Percentiles rank a stretch among this genome's conserved stretches.
Conservation (phyloP, 2,888 invertebrate genomes). For the Cinara cedri region DNA sequence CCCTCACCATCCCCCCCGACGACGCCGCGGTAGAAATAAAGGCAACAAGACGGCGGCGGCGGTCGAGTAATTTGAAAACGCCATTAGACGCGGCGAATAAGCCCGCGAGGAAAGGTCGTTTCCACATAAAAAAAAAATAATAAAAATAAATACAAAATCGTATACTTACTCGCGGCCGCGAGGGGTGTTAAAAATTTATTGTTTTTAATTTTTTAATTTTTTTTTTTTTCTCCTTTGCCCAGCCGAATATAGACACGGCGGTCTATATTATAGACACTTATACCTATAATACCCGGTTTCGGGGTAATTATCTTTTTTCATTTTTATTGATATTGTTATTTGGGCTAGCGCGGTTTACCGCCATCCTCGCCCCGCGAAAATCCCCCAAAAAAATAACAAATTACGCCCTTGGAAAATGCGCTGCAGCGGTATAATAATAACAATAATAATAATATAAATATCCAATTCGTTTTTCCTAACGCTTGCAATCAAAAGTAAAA, state of each 20-base stretch:
- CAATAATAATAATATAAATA: slow-evolving; percentile 12
- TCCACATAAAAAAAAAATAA: slow-evolving; percentile 38
- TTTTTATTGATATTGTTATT: slow-evolving; percentile 53
- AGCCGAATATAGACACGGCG: not conserved
- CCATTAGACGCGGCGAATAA: slow-evolving; percentile 39
- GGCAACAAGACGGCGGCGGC: slow-evolving; percentile 31
- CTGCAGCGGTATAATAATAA: too few relatives aligned
- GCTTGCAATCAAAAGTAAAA: not conserved
- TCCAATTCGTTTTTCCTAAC: too few relatives aligned
- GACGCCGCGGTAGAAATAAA: slow-evolving; percentile 39
- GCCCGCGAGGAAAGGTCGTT: slow-evolving; percentile 53
- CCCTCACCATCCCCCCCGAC: too few relatives aligned
- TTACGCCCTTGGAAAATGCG: not conserved
- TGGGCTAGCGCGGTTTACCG: too few relatives aligned
- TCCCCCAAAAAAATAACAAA: too few relatives aligned
- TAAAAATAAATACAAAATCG: not conserved
- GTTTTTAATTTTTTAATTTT: slow-evolving; percentile 40
- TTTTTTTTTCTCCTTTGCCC: not conserved
- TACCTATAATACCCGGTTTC: not conserved
- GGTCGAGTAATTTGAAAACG: slow-evolving; percentile 52
- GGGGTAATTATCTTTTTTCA: slow-evolving; percentile 51
- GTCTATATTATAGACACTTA: too few relatives aligned
- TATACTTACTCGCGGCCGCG: slow-evolving; percentile 14
- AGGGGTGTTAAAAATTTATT: slow-evolving; percentile 56
- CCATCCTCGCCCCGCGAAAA: too few relatives aligned